These are phyloP conservation scores for Hirtodrosophila histrioides DNA, from an alignment of 2,888 invertebrate genomes.

Conservation along the genomic window DNA sequence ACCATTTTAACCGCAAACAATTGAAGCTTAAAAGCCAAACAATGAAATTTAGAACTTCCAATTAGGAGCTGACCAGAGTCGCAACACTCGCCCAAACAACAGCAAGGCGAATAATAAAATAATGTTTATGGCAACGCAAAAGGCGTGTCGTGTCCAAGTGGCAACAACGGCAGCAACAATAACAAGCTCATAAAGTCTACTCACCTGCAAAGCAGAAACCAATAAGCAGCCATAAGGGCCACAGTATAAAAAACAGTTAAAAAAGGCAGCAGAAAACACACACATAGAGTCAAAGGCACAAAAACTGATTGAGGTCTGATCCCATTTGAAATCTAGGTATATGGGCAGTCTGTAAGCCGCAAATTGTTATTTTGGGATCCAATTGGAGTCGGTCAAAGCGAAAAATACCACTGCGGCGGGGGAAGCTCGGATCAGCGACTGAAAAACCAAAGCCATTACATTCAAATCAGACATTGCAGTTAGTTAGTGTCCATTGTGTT, in stretches of 20 bases:
- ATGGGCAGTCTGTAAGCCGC: slow-evolving; percentile 28
- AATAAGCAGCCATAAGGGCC: slow-evolving; percentile 63
- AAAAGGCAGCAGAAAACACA: slow-evolving; percentile 17
- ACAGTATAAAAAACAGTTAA: slow-evolving; percentile 20
- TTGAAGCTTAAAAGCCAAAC: slow-evolving; percentile 80
- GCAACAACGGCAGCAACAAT: slow-evolving; percentile 44
- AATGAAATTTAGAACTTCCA: slow-evolving; percentile 80
- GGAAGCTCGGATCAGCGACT: slow-evolving; percentile 3
- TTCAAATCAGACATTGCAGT: slow-evolving; percentile 75
- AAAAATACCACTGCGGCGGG: slow-evolving; percentile 25
- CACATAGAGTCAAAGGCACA: slow-evolving; percentile 57
- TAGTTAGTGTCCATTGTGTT: slow-evolving; percentile 77
- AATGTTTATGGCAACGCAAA: slow-evolving; percentile 68
- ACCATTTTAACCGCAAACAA: slow-evolving; percentile 76
- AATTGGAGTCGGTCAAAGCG: slow-evolving; percentile 47
- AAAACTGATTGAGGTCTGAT: slow-evolving; percentile 63
- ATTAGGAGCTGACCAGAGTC: slow-evolving; percentile 69
- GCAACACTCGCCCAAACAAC: slow-evolving; percentile 29
- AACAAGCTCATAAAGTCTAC: slow-evolving; percentile 71
- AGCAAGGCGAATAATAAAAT: slow-evolving; percentile 64
- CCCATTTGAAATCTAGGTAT: slow-evolving; percentile 47
- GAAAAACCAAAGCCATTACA: slow-evolving; percentile 68
- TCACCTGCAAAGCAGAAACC: slow-evolving; percentile 59
- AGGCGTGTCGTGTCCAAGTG: slow-evolving; percentile 65
- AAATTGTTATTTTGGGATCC: slow-evolving; percentile 52